Percentiles rank a stretch among this genome's conserved stretches.
These are phyloP conservation scores for Pseudorectes ferrugineus DNA, from an alignment of 2,113 vertebrate genomes.

Conservation along the genomic window DNA sequence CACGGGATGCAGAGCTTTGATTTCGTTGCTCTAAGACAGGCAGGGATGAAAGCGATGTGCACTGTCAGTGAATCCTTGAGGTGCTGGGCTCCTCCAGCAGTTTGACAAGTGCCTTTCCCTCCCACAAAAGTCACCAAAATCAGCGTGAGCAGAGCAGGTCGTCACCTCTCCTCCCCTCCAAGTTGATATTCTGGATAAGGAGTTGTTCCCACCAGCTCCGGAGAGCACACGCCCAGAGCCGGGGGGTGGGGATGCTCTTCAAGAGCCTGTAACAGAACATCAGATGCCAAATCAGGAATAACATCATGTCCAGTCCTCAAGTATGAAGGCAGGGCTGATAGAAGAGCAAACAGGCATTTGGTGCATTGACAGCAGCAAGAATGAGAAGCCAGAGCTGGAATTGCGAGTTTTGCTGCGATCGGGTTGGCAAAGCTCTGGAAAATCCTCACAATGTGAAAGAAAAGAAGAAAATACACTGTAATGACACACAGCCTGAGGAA, in stretches of 20 bases:
- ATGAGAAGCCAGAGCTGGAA: neutral
- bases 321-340: neutral
- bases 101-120: neutral
- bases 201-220: neutral
- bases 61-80: neutral
- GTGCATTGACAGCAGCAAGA: neutral
- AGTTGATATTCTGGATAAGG: neutral
- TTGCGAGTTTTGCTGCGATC: neutral
- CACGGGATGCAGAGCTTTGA: neutral
- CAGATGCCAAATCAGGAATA: neutral
- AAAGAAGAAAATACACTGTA: neutral
- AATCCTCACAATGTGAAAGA: neutral
- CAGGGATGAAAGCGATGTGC: slow-evolving; percentile 18
- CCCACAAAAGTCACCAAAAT: neutral
- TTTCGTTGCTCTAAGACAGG: slow-evolving; percentile 5
- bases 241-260: neutral
- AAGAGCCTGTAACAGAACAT: neutral
- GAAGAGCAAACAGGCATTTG: neutral
- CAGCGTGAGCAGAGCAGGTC: neutral
- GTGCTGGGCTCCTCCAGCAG: neutral
- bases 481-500: neutral
- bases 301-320: neutral
- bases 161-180: neutral
- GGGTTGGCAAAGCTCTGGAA: neutral
- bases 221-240: neutral